Conservation (phyloP, 2,888 invertebrate genomes). For the Acronicta psi region DNA sequence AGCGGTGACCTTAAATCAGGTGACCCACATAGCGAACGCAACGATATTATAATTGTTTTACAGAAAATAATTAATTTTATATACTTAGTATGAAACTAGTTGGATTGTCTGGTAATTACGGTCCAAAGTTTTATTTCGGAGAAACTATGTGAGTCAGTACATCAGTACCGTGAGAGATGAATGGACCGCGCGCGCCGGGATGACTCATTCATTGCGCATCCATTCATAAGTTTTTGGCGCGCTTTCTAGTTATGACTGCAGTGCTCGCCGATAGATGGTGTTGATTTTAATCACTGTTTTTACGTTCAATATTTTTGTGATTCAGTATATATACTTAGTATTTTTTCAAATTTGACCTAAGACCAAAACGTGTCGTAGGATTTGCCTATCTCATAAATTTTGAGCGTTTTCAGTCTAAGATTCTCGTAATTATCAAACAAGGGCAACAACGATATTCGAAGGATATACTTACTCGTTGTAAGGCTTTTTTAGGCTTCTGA, state of each 20-base stretch:
- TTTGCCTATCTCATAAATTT: too few relatives aligned
- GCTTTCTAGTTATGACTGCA: conserved; percentile 60
- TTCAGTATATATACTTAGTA: too few relatives aligned
- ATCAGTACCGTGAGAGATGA: conserved; percentile 74
- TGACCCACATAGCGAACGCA: conserved; percentile 21
- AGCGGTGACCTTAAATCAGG: conserved; percentile 46
- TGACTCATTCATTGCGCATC: conserved; percentile 73
- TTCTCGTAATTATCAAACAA: too few relatives aligned
- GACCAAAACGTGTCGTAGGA: too few relatives aligned
- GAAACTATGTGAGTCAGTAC: conserved; percentile 75
- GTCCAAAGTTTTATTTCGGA: conserved; percentile 65
- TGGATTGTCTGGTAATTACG: conserved; percentile 44
- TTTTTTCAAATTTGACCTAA: too few relatives aligned
- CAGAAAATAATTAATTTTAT: too few relatives aligned
- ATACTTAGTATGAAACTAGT: conserved; percentile 9
- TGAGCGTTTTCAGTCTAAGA: too few relatives aligned
- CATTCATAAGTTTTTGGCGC: conserved; percentile 83
- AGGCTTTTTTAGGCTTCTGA: too few relatives aligned
- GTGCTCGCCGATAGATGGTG: conserved; percentile 65
- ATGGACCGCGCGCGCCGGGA: conserved; percentile 63
- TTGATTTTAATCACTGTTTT: conserved; percentile 28
- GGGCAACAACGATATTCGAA: too few relatives aligned
- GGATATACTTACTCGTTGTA: too few relatives aligned
- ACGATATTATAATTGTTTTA: conserved; percentile 3
- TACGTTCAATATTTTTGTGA: too few relatives aligned